phyloP scores from a whole-genome alignment of 2,888 invertebrate species.

The Eupithecia subfuscata region DNA sequence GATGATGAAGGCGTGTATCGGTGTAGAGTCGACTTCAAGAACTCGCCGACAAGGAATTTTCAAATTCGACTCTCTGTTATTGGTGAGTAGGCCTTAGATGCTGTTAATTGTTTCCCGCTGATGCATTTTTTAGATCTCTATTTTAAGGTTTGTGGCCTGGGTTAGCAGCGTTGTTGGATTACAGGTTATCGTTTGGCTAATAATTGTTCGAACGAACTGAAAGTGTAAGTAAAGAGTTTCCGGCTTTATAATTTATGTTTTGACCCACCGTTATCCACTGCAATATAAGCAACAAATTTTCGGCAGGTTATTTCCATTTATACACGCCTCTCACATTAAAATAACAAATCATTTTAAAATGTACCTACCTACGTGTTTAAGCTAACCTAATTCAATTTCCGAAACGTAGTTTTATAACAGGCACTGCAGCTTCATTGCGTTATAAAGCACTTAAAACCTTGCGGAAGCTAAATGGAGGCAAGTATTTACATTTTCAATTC shows the following conservation, averaged over 20 bases:
- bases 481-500: constrained; percentile 58
- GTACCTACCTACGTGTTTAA: constrained; percentile 3
- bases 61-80: constrained; percentile 95
- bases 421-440: constrained; percentile 39
- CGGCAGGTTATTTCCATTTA: not conserved
- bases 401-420: constrained; percentile 30
- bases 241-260: constrained; percentile 4
- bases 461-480: constrained; percentile 41
- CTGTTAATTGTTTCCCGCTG: not conserved
- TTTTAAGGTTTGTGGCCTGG: not conserved
- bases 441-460: constrained; percentile 51
- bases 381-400: constrained; percentile 17
- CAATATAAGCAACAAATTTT: not conserved
- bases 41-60: constrained; percentile 94
- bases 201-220: not conserved
- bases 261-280: not conserved
- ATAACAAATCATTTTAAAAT: constrained; percentile 18
- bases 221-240: not conserved
- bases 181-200: not conserved
- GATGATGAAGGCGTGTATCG: constrained; percentile 94
- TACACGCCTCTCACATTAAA: constrained; percentile 3
- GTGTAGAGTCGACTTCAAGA: constrained; percentile 95
- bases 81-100: constrained; percentile 84
- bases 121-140: not conserved
- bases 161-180: not conserved